Evolutionary conservation across 2,888 invertebrate species (phyloP).

Genomic region (Microplitis deprimator): DNA sequence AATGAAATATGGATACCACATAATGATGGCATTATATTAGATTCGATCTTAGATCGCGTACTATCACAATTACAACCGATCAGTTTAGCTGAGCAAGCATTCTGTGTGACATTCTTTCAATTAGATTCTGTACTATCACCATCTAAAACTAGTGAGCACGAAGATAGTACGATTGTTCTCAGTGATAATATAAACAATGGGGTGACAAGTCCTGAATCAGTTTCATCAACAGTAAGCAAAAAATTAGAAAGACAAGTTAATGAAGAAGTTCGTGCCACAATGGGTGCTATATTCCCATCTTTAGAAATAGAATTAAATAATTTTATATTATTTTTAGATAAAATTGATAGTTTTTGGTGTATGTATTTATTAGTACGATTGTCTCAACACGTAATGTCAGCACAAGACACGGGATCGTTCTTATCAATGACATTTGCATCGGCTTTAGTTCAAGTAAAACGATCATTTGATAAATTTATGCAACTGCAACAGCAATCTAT

Average conservation of each 20-base stretch:
- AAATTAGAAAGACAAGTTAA: slow-evolving; percentile 81
- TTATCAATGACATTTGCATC: slow-evolving; percentile 90
- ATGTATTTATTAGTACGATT: slow-evolving; percentile 93
- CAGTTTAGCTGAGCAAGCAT: slow-evolving; percentile 94
- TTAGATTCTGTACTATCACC: slow-evolving; percentile 75
- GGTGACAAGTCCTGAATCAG: slow-evolving; percentile 65
- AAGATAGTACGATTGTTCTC: slow-evolving; percentile 58
- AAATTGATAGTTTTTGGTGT: slow-evolving; percentile 91
- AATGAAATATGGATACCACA: slow-evolving; percentile 66
- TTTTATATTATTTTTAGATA: slow-evolving; percentile 90
- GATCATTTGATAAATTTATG: slow-evolving; percentile 94
- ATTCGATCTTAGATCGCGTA: slow-evolving; percentile 86
- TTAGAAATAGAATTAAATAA: slow-evolving; percentile 89
- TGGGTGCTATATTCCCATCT: slow-evolving; percentile 90
- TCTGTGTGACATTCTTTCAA: slow-evolving; percentile 93
- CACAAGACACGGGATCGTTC: slow-evolving; percentile 89
- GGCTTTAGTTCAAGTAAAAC: slow-evolving; percentile 88
- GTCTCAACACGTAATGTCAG: slow-evolving; percentile 93
- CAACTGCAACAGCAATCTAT: slow-evolving; percentile 86
- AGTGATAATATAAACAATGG: slow-evolving; percentile 61
- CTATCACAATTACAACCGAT: slow-evolving; percentile 91
- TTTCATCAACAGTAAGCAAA: slow-evolving; percentile 69
- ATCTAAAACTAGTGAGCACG: slow-evolving; percentile 56
- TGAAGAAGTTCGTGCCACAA: slow-evolving; percentile 87
- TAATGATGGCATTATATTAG: slow-evolving; percentile 69